Evolutionary conservation across 2,888 invertebrate genomes (phyloP).

Genomic region (Corythucha ciliata): DNA sequence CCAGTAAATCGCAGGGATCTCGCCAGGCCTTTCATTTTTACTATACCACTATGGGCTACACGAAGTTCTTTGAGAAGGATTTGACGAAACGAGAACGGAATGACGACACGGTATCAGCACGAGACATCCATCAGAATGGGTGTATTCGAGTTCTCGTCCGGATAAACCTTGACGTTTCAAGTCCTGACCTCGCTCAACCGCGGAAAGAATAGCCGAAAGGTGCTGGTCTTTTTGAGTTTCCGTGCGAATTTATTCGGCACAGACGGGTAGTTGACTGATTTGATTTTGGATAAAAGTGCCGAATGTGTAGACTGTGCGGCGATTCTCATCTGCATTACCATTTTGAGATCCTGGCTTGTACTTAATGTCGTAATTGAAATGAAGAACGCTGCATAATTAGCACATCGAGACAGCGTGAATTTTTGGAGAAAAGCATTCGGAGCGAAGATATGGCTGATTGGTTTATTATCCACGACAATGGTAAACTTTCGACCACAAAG

Average conservation of each 20-base stretch:
- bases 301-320: background rate
- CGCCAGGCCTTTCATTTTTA: constrained; percentile 14
- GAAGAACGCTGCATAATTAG: constrained; percentile 16
- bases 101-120: constrained; percentile 8
- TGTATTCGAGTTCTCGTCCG: constrained; percentile 12
- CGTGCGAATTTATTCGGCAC: constrained; percentile 8
- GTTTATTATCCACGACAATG: constrained; percentile 40
- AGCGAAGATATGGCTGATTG: constrained; percentile 35
- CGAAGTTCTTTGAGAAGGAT: constrained; percentile 11
- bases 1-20: constrained; percentile 33
- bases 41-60: constrained; percentile 6
- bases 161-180: background rate
- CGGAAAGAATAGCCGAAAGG: background rate
- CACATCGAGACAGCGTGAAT: constrained; percentile 16
- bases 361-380: constrained; percentile 15
- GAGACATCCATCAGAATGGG: background rate
- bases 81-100: constrained; percentile 10
- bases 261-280: constrained; percentile 15
- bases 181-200: constrained; percentile 6
- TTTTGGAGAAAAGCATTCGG: constrained; percentile 9
- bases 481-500: constrained; percentile 40
- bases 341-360: constrained; percentile 15
- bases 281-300: constrained; percentile 12
- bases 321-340: constrained; percentile 4
- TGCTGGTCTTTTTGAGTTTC: constrained; percentile 15